Evolutionary conservation across 2,797 vertebrate species (phyloP).

Genomic region (Brachyalestes nurse): DNA sequence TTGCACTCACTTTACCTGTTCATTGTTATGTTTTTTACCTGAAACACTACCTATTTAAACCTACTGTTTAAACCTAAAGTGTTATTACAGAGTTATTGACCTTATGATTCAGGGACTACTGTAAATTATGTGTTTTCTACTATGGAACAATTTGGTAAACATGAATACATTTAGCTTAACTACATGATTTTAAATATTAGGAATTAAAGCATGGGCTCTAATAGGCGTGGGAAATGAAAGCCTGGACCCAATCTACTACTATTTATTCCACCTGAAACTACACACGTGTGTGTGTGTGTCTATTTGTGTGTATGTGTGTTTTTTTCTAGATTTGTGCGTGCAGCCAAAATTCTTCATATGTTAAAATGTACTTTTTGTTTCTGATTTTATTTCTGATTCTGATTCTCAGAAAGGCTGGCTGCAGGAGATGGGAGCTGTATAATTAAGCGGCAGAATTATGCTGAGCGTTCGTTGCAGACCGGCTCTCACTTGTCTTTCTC

Average conservation of each 20-base stretch:
- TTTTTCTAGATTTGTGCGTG: neutral
- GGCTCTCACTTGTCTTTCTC: slow-evolving; percentile 86
- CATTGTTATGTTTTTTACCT: neutral
- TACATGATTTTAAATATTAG: too few species aligned
- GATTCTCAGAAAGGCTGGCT: slow-evolving; percentile 60
- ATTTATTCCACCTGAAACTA: neutral
- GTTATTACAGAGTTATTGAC: too few species aligned
- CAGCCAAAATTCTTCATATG: neutral
- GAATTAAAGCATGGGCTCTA: too few species aligned
- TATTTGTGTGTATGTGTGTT: too few species aligned
- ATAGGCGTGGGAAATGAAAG: too few species aligned
- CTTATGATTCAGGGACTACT: too few species aligned
- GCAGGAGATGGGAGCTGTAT: slow-evolving; percentile 62
- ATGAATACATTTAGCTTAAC: too few species aligned
- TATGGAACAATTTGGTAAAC: too few species aligned
- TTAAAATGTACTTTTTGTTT: neutral
- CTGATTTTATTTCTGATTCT: neutral
- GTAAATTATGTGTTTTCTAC: too few species aligned
- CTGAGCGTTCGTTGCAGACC: slow-evolving; percentile 76
- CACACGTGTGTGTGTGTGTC: neutral
- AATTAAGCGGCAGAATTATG: slow-evolving; percentile 78
- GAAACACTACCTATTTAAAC: neutral
- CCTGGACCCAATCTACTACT: neutral
- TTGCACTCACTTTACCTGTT: neutral
- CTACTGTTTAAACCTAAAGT: too few species aligned